Conservation (phyloP, 2,113 vertebrate species). For the Notarius lentiginosus region DNA sequence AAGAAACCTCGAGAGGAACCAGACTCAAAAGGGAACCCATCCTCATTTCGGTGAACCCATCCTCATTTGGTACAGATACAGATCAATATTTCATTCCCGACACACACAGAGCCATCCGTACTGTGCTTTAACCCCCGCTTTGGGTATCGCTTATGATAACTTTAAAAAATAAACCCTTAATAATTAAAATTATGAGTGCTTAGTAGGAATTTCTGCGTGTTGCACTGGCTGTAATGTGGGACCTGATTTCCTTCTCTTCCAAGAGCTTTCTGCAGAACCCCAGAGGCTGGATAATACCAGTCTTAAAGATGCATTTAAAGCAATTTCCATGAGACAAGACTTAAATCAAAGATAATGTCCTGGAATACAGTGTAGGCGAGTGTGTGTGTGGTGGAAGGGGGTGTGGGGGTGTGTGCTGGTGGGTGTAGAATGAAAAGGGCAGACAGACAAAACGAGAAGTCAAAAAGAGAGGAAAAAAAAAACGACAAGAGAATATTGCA, state of each 20-base stretch:
- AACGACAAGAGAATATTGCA: not conserved
- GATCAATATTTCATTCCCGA: not conserved
- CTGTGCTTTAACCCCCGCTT: not conserved
- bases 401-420: not conserved
- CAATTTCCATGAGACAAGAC: not conserved
- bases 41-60: no score
- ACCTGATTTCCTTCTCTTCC: not conserved
- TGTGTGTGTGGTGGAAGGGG: not conserved
- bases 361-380: conserved; percentile 5
- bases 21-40: no score
- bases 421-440: not conserved
- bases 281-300: not conserved
- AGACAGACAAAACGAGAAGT: conserved; percentile 5
- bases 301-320: not conserved
- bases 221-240: not conserved
- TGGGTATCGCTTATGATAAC: not conserved
- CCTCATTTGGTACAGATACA: not conserved
- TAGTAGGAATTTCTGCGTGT: not conserved
- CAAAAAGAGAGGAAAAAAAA: not conserved
- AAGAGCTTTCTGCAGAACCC: not conserved
- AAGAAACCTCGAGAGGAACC: no score
- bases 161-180: not conserved
- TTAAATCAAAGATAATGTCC: conserved; percentile 23
- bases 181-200: not conserved
- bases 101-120: not conserved